Base-by-base conservation (phyloP, 2,888 invertebrate genomes). In the Nomada fucata region DNA sequence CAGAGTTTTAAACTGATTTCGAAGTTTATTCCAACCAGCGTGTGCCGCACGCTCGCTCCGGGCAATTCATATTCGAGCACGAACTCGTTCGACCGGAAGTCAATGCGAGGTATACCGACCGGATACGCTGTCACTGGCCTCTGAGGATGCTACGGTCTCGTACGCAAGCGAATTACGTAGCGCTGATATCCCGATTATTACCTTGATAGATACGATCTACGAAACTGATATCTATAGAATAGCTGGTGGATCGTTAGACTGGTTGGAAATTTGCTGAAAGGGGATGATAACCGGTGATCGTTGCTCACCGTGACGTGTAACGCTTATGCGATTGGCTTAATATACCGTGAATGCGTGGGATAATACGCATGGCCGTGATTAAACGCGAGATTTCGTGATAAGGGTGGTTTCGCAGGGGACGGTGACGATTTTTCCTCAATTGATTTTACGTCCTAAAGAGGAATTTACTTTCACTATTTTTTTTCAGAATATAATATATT, bases 1-100 rank as follows among this genome's bases (percentile, higher is more conserved):
- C 57, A 15, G 57, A 82, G 67, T 84, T 83, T 82, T 79, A 82
- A 84, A 82, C 65, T 72, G 79, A 60, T 79, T 60, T 67, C 75
- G 47, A 78, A 83, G 71, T 78, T 79, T 82, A 71, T 72, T 63
- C 61, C 81, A 29, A 59, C 3, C 36, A 52, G 20, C n/a, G 4
- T 3, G 36, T 11, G n/a, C 52, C 73, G 57, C 29, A 60, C 75
- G n/a, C 29, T 71, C 59, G 69, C 57, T 53, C 55, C 50, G 26
- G 42, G 82, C 63, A 64, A 82, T 75, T 72, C 68, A 75, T 78
- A 75, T 57, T 42, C 69, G 65, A 26, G 65, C 4, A 11, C 9
- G 36, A 69, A 15, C 42, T 61, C 55, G 36, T 50, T 71, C 53
- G 29, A 29, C 65, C n/a, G 71, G 55, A 67, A 60, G 65, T 13